Base-by-base conservation (phyloP, 2,888 invertebrate genomes). In the Epinotia nisella region DNA sequence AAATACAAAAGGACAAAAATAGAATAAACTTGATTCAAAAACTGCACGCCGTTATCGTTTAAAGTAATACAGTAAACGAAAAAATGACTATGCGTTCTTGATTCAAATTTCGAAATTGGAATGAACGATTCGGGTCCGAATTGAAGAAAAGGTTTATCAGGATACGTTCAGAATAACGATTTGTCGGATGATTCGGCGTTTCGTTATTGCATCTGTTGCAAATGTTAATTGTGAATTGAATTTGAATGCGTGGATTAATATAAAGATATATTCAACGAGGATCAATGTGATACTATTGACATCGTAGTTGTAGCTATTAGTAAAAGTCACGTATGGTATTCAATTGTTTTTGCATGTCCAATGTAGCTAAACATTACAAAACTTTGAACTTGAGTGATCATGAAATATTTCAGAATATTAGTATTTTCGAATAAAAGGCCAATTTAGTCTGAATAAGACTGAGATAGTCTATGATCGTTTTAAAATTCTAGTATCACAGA, bases 11-110 rank as follows among this genome's bases (percentile, higher is more conserved):
- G 74, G 21, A 19, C 21, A 39, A 29, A 53, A 19, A 19, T 65
- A 67, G 5, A 61, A 56, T 19, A 24, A 10, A 13, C 41, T 59
- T n/a, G 41, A 35, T 21, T 76, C 70, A 64, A 70, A 68, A 67
- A 65, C 65, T 76, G 75, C 75, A 78, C 78, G 45, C 56, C 56
- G 71, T 35, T 35, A 35, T 68, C 79, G 76, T 77, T 71, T 62
- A 81, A 79, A 81, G 60, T 81, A 84, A 82, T 80, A 78, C 78
- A 80, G 82, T 81, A 77, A 78, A 81, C 78, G 79, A 82, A 62
- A 87, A 82, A 62, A 87, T 91, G 90, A 91, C 90, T 78, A 77
- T 74, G 90, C 91, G 83, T 84, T 90, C 87, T 82, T 81, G 83
- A 87, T 89, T 87, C 83, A 83, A 86, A 82, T 85, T 87, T 85